Evolutionary conservation across 2,113 vertebrate species (phyloP), one percentile per base, ranked within the genome.

Genomic region (Paracanthobrama guichenoti): DNA sequence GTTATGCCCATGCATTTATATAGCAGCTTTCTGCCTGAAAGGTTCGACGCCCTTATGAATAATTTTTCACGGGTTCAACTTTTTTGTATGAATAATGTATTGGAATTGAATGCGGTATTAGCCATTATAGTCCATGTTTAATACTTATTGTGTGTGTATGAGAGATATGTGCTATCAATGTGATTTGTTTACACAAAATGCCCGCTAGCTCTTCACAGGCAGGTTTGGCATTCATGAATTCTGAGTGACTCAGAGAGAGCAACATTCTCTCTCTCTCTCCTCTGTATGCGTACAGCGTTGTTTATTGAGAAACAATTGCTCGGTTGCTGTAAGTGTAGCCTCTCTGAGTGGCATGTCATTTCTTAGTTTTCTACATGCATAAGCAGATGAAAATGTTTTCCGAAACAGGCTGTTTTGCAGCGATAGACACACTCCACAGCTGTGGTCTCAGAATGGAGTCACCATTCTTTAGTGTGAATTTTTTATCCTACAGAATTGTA

Each of bases 271-370:
- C 77, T 20, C 53, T 55, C 18, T 55, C 22, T 20, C 55, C 72
- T n/a, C 53, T 81, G 12, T 82, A 46, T 82, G 67, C 81, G 69
- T 46, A 81, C 59, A 39, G 46, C 12, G 4, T 48, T 28, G 14
- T 66, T 83, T 80, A 83, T 85, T 88, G 79, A 83, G 60, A 85
- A 87, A 85, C 87, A 71, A 67, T 85, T 79, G 60, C 77, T 86
- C 87, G 50, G 39, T 62, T 79, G 80, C 53, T 81, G 48, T 78
- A 50, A 67, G 82, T 79, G 75, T 74, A 86, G 84, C 62, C 62
- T 76, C 71, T 39, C 20, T 77, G 87, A 86, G 60, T 88, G 87
- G 62, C 81, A 84, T 64, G 71, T 66, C 31, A 77, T 83, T 80
- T 81, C 71, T 81, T 77, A 78, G 76, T 66, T 67, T 75, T 82